A percentile compares a stretch with the other conserved stretches of the same genome.
phyloP scores from a whole-genome alignment of 2,888 invertebrate species.

The Mechanitis mazaeus region DNA sequence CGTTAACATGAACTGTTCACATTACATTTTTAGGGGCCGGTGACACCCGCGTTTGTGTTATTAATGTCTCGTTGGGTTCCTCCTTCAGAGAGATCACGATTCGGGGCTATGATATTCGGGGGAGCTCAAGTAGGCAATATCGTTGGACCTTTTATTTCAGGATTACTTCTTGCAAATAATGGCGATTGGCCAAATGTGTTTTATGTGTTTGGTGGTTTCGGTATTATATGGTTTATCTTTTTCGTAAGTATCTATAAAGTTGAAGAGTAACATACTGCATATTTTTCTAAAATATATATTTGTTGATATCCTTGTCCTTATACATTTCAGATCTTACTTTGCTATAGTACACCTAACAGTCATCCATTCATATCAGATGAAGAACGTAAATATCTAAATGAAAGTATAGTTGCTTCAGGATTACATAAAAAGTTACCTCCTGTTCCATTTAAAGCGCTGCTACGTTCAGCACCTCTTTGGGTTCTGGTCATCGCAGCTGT shows the following conservation, averaged over 20 bases:
- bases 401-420: conserved; percentile 73
- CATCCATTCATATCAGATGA: conserved; percentile 74
- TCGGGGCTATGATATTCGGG: conserved; percentile 78
- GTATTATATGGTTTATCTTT: conserved; percentile 72
- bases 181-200: conserved; percentile 77
- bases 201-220: conserved; percentile 74
- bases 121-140: conserved; percentile 76
- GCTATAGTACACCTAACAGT: conserved; percentile 67
- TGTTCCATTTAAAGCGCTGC: conserved; percentile 81
- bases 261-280: background rate
- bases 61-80: conserved; percentile 79
- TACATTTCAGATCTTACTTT: conserved; percentile 52
- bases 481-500: conserved; percentile 82
- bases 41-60: conserved; percentile 78
- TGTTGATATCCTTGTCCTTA: background rate
- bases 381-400: conserved; percentile 66
- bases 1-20: too few relatives aligned
- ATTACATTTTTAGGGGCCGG: conserved; percentile 65
- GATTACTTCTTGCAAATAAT: conserved; percentile 58
- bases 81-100: conserved; percentile 72
- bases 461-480: conserved; percentile 80
- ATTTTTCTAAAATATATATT: background rate
- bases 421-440: conserved; percentile 74
- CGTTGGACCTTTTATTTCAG: conserved; percentile 69
- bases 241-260: conserved; percentile 50